These are phyloP conservation scores for Theristicus caerulescens DNA, from an alignment of 2,113 vertebrate genomes.

Conservation along the genomic window DNA sequence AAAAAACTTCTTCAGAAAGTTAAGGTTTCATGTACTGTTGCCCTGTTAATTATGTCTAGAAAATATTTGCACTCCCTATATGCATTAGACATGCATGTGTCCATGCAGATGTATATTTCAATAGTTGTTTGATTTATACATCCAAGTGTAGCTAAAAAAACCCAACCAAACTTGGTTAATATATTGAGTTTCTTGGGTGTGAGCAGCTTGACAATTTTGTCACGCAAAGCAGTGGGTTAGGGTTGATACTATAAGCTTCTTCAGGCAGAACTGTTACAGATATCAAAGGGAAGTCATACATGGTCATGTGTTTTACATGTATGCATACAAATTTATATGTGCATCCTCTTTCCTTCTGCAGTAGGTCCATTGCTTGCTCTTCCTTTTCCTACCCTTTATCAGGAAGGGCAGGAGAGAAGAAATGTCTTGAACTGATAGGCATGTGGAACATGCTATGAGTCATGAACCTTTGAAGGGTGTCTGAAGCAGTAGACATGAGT, in stretches of 20 bases:
- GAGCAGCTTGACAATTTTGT: not conserved
- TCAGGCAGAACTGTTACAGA: not conserved
- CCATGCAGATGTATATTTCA: not conserved
- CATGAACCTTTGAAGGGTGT: not conserved
- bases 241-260: not conserved
- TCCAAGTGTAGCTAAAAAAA: not conserved
- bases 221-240: accelerated
- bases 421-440: not conserved
- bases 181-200: not conserved
- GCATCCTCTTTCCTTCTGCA: not conserved
- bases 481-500: not conserved
- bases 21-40: not conserved
- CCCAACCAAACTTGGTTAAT: not conserved
- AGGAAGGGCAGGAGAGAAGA: not conserved
- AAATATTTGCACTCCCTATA: not conserved
- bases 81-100: not conserved
- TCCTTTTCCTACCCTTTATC: not conserved
- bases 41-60: not conserved
- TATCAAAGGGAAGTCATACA: not conserved
- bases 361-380: not conserved
- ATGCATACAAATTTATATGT: not conserved
- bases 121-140: not conserved
- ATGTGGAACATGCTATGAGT: not conserved
- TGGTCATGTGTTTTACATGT: not conserved
- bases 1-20: not conserved